These are phyloP conservation scores for Trachelus troglodyta DNA, from an alignment of 2,888 invertebrate species.

Conservation along the genomic window DNA sequence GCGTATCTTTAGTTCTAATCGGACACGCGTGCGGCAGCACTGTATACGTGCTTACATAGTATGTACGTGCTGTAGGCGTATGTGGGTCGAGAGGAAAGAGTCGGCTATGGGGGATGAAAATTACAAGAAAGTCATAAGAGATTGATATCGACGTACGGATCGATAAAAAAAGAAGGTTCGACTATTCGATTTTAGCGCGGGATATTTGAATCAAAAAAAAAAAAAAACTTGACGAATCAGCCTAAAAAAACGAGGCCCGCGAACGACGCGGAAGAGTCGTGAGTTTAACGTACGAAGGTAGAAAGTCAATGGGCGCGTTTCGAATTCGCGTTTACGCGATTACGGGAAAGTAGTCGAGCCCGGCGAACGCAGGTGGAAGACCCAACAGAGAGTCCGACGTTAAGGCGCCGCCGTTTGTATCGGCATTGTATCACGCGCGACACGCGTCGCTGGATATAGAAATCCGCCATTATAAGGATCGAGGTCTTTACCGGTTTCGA, in stretches of 20 bases:
- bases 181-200: too few species aligned
- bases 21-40: neutral
- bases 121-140: neutral
- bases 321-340: neutral
- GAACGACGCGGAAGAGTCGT: neutral
- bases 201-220: neutral
- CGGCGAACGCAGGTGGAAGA: neutral
- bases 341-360: neutral
- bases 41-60: slow-evolving; percentile 18
- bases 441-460: slow-evolving; percentile 7
- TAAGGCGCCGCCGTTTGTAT: slow-evolving; percentile 52
- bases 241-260: too few species aligned
- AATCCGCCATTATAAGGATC: neutral
- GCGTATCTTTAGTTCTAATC: neutral
- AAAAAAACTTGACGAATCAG: neutral
- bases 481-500: neutral
- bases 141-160: neutral
- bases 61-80: slow-evolving; percentile 30
- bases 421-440: slow-evolving; percentile 56
- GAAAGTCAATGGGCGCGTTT: neutral
- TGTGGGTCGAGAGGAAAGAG: slow-evolving; percentile 30
- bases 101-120: slow-evolving; percentile 22
- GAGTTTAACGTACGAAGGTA: neutral
- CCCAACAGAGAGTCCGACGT: slow-evolving; percentile 25
- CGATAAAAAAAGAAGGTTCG: neutral